Conservation (phyloP, 23 tunicate species). For the Ascidia mentula region DNA sequence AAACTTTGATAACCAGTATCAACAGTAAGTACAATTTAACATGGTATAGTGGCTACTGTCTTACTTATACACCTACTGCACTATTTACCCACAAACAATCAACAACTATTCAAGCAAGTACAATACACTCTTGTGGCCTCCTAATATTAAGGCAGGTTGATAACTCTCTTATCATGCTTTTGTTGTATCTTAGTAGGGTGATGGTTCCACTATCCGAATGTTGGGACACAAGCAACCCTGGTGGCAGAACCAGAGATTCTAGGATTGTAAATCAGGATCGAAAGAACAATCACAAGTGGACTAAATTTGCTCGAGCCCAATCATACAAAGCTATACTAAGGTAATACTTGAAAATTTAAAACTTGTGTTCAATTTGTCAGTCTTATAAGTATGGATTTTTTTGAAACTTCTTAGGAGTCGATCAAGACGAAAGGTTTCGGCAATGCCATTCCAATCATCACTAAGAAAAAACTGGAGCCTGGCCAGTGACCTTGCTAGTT, state of each 20-base stretch:
- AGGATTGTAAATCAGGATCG: constrained; percentile 27
- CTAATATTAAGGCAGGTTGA: no score
- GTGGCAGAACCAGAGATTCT: constrained; percentile 67
- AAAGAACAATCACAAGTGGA: constrained; percentile 63
- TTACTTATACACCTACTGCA: background rate
- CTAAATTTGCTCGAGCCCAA: constrained; percentile 36
- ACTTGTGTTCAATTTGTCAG: background rate
- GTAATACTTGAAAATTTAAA: background rate
- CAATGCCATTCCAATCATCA: background rate
- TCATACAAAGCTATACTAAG: constrained; percentile 18
- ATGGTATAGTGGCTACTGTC: background rate
- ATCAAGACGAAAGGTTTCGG: constrained; percentile 12
- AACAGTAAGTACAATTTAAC: constrained; percentile 32
- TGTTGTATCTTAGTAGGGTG: constrained; percentile 53
- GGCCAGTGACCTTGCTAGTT: constrained; percentile 32
- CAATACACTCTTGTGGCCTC: no score
- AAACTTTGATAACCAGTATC: constrained; percentile 21
- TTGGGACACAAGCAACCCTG: constrained; percentile 64
- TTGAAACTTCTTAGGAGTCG: constrained; percentile 5
- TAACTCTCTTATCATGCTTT: no score
- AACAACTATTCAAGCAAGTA: background rate
- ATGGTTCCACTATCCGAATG: constrained; percentile 67
- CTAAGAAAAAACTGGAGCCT: constrained; percentile 37
- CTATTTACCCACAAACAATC: background rate
- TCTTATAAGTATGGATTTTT: background rate